phyloP scores from a whole-genome alignment of 64 coral and sea anemone species.

The Stichodactyla helianthus region DNA sequence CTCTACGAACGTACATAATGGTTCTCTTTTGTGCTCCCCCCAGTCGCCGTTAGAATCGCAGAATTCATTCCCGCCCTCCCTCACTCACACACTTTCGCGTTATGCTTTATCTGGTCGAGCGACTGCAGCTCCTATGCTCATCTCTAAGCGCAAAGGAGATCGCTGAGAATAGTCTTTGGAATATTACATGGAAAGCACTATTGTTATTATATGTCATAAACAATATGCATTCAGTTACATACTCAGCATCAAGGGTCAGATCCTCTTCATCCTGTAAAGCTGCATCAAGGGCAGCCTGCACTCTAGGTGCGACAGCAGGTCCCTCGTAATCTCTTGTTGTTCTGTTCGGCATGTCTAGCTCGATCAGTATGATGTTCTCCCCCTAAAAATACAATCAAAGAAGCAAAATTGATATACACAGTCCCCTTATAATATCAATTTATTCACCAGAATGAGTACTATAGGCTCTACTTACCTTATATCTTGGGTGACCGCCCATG shows the following conservation, averaged over 20 bases:
- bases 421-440: background rate
- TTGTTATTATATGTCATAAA: too few species aligned
- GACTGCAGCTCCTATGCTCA: too few species aligned
- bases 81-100: too few species aligned
- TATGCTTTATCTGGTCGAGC: too few species aligned
- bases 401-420: too few species aligned
- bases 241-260: conserved; percentile 93
- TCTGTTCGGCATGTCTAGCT: conserved; percentile 95
- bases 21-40: too few species aligned
- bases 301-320: conserved; percentile 88
- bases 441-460: background rate
- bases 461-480: conserved; percentile 57
- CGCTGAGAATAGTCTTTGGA: too few species aligned
- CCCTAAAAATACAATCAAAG: conserved; percentile 23
- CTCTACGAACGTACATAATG: too few species aligned
- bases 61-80: too few species aligned
- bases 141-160: too few species aligned
- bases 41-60: too few species aligned
- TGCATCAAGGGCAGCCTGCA: conserved; percentile 89
- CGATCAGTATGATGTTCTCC: conserved; percentile 96
- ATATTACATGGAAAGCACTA: too few species aligned
- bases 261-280: conserved; percentile 94
- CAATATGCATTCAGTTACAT: conserved; percentile 1
- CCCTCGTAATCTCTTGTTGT: conserved; percentile 96
- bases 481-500: conserved; percentile 93